These are phyloP conservation scores for Bolinopsis microptera DNA, from an alignment of 37 sponge, comb jelly and placozoan species.

Conservation along the genomic window DNA sequence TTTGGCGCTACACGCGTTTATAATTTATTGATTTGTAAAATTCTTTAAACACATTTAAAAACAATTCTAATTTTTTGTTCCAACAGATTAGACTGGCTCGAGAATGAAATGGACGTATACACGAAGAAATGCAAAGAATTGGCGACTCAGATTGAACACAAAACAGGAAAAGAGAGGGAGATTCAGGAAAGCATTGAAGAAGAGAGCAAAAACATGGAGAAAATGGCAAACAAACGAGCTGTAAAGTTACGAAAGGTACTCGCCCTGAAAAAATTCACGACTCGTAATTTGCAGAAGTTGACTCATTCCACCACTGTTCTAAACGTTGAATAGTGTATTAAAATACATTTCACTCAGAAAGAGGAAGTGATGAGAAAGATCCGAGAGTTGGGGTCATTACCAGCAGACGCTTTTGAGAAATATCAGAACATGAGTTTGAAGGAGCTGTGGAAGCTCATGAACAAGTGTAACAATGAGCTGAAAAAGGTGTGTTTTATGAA, in stretches of 20 bases:
- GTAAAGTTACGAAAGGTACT: slow-evolving; percentile 82
- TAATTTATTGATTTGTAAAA: no score
- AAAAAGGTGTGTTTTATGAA: slow-evolving; percentile 70
- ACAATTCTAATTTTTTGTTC: background rate
- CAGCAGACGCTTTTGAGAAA: slow-evolving; percentile 86
- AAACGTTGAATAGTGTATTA: no score
- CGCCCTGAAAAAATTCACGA: background rate
- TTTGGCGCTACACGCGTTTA: background rate
- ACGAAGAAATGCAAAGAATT: slow-evolving; percentile 69
- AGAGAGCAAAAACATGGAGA: slow-evolving; percentile 87
- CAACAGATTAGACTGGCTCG: slow-evolving; percentile 67
- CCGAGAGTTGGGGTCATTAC: slow-evolving; percentile 90
- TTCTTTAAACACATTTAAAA: no score
- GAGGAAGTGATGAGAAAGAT: slow-evolving; percentile 92
- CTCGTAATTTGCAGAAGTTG: no score
- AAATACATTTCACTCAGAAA: no score
- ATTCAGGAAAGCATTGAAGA: slow-evolving; percentile 78
- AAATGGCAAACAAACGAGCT: slow-evolving; percentile 81
- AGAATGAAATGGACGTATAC: slow-evolving; percentile 67
- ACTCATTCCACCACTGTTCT: no score
- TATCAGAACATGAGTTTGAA: slow-evolving; percentile 79
- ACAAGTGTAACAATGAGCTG: slow-evolving; percentile 86
- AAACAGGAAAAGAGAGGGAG: slow-evolving; percentile 81
- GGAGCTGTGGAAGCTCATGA: slow-evolving; percentile 90
- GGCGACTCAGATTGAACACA: slow-evolving; percentile 74